These are phyloP conservation scores for Dione vanillae DNA, from an alignment of 2,888 invertebrate species.

Conservation along the genomic window DNA sequence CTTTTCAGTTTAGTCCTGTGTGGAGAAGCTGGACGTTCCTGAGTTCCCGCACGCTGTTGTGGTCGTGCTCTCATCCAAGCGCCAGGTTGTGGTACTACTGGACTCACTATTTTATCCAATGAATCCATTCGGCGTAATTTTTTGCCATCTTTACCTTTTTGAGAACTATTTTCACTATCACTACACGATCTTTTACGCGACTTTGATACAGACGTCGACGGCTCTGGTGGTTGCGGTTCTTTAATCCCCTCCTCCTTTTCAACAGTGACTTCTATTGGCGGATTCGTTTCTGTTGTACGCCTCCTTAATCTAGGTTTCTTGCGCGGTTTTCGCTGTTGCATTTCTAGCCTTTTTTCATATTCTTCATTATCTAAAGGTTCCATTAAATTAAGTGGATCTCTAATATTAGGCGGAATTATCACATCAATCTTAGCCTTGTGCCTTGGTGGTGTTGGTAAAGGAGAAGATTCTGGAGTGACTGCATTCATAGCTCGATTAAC, in stretches of 20 bases:
- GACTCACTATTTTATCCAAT: slow-evolving; percentile 95
- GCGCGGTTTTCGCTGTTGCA: slow-evolving; percentile 88
- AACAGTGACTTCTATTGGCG: slow-evolving; percentile 60
- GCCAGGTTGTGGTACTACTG: slow-evolving; percentile 95
- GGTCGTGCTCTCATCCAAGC: slow-evolving; percentile 88
- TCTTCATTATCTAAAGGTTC: slow-evolving; percentile 92
- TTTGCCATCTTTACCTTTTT: slow-evolving; percentile 79
- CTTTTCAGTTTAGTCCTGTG: slow-evolving; percentile 68
- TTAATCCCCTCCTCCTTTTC: slow-evolving; percentile 67
- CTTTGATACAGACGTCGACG: slow-evolving; percentile 70
- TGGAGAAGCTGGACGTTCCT: slow-evolving; percentile 78
- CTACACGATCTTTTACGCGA: slow-evolving; percentile 79
- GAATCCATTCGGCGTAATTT: slow-evolving; percentile 88
- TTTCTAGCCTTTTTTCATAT: slow-evolving; percentile 90
- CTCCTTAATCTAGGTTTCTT: slow-evolving; percentile 86
- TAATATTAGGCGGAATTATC: slow-evolving; percentile 95
- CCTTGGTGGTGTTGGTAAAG: slow-evolving; percentile 92
- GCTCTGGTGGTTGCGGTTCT: slow-evolving; percentile 70
- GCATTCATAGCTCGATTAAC: slow-evolving; percentile 92
- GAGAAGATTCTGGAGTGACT: slow-evolving; percentile 96
- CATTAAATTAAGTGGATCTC: slow-evolving; percentile 95
- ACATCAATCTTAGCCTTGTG: slow-evolving; percentile 93
- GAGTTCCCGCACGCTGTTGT: slow-evolving; percentile 67
- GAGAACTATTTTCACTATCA: slow-evolving; percentile 83
- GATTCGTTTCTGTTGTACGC: slow-evolving; percentile 76